These are phyloP conservation scores for Chrysogorgia sp. DNA, from an alignment of 92 coral and sea anemone genomes.

Conservation along the genomic window DNA sequence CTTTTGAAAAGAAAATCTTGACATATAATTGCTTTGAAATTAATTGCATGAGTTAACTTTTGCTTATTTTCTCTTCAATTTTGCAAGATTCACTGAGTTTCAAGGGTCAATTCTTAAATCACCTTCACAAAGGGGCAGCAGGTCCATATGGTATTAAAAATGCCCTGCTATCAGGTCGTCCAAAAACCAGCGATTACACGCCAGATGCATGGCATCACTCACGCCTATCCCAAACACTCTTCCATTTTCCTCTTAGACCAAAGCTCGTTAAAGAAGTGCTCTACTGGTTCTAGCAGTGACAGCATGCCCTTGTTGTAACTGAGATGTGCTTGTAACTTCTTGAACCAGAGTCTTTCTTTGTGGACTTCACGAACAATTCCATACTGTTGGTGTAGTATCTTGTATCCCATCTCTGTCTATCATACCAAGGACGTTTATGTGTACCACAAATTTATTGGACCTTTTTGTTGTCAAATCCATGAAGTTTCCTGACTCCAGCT, in stretches of 20 bases:
- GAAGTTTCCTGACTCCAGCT: conserved; percentile 17
- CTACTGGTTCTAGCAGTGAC: conserved; percentile 13
- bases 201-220: conserved; percentile 29
- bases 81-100: too few relatives aligned
- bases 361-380: conserved; percentile 36
- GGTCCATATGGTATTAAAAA: neutral
- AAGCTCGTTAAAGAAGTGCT: conserved; percentile 14
- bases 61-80: too few relatives aligned
- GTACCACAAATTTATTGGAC: conserved; percentile 3
- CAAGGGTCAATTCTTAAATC: too few relatives aligned
- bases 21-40: too few relatives aligned
- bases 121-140: too few relatives aligned
- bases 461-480: conserved; percentile 4
- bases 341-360: conserved; percentile 28
- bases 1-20: too few relatives aligned
- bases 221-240: conserved; percentile 21
- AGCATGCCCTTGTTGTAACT: neutral
- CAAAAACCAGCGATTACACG: conserved; percentile 34
- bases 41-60: too few relatives aligned
- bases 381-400: conserved; percentile 26
- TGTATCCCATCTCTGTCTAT: conserved; percentile 43
- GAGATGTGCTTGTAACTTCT: neutral
- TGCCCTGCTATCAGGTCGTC: conserved; percentile 28
- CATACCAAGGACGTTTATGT: conserved; percentile 34
- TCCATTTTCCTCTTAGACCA: conserved; percentile 26